Conservation (phyloP, 2,113 vertebrate genomes). For the Ibidorhyncha struthersii region DNA sequence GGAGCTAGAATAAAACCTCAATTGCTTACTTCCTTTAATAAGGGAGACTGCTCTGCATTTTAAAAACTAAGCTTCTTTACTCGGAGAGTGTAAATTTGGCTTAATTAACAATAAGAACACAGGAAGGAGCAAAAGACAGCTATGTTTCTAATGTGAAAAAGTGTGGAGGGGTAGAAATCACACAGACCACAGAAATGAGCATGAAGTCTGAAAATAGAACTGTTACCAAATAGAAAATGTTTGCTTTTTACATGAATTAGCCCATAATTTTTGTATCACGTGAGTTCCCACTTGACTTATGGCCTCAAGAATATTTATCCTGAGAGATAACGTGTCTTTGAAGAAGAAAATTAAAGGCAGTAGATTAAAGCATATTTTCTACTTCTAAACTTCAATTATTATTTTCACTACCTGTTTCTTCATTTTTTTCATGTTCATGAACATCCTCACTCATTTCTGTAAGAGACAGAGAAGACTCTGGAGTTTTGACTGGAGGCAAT, state of each 20-base stretch:
- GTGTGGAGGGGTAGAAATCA: not conserved
- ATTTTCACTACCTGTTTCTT: conserved; percentile 71
- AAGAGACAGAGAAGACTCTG: conserved; percentile 74
- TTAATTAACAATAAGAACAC: not conserved
- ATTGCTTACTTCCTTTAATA: not conserved
- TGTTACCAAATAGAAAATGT: not conserved
- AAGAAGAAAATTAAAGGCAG: conserved; percentile 50
- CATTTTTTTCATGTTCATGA: not conserved
- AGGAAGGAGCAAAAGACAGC: not conserved
- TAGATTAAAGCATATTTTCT: conserved; percentile 50
- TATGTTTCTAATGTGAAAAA: conserved; percentile 26
- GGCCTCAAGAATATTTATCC: conserved; percentile 34
- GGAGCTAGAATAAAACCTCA: not conserved
- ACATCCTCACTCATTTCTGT: conserved; percentile 52
- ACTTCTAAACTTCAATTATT: conserved; percentile 7
- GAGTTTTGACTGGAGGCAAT: conserved; percentile 74
- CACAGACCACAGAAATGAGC: not conserved
- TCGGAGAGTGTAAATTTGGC: not conserved
- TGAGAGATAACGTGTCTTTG: conserved; percentile 5
- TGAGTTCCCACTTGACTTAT: conserved; percentile 20
- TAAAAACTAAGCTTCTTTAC: not conserved
- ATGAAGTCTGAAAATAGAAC: conserved; percentile 3
- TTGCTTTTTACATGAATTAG: conserved; percentile 28
- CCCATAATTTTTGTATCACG: not conserved
- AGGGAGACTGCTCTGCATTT: not conserved